phyloP scores from a whole-genome alignment of 2,113 vertebrate genomes.

The Amia ocellicauda region DNA sequence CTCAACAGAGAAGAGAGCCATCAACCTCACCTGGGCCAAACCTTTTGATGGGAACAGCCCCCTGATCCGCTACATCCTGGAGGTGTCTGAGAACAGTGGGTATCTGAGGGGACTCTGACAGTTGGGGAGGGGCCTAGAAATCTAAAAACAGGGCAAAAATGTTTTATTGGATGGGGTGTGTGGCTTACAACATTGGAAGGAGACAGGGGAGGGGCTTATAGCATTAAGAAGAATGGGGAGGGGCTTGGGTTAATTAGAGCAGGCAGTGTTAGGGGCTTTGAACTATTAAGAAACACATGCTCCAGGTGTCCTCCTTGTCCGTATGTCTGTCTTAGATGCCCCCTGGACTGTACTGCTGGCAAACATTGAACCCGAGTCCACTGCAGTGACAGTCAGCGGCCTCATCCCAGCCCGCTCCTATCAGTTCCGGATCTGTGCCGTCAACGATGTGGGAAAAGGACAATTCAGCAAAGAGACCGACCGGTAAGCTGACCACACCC shows the following conservation, averaged over 20 bases:
- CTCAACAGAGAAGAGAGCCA: constrained; percentile 76
- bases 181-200: not conserved
- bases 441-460: constrained; percentile 91
- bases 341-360: constrained; percentile 88
- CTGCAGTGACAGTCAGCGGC: constrained; percentile 74
- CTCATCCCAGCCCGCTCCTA: constrained; percentile 91
- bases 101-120: not conserved
- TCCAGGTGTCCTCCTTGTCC: not conserved
- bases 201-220: not conserved
- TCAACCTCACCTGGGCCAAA: constrained; percentile 90
- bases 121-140: not conserved
- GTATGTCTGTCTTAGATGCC: constrained; percentile 66
- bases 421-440: constrained; percentile 91
- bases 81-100: constrained; percentile 97
- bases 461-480: constrained; percentile 95
- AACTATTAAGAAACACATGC: too few relatives aligned
- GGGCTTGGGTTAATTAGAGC: not conserved
- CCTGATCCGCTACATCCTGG: constrained; percentile 83
- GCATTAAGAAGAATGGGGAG: not conserved
- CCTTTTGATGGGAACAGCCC: constrained; percentile 96
- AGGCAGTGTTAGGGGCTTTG: not conserved
- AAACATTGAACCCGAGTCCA: constrained; percentile 80
- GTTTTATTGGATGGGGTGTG: fast-evolving
- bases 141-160: not conserved
- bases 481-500: constrained; percentile 67